A percentile compares a stretch with the other conserved stretches of the same genome.
phyloP scores from a whole-genome alignment of 1,140 invertebrate genomes.

The Kradibia gibbosae region DNA sequence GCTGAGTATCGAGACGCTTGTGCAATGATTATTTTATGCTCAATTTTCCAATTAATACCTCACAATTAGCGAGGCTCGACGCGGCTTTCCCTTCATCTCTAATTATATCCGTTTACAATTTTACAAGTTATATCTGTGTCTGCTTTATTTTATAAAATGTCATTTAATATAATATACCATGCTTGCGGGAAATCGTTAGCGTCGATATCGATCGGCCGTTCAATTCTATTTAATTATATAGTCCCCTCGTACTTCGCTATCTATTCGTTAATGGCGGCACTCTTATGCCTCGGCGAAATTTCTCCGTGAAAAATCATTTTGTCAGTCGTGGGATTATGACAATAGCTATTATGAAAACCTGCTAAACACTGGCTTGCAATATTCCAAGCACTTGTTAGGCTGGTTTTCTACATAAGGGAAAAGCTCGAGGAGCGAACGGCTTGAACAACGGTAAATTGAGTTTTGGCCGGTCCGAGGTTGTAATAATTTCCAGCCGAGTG shows the following conservation, averaged over 20 bases:
- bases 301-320: neutral
- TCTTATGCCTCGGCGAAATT: neutral
- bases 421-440: no score
- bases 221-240: neutral
- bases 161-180: neutral
- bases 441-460: no score
- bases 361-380: no score
- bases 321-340: neutral
- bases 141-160: neutral
- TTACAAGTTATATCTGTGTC: neutral
- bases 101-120: neutral
- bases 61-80: neutral
- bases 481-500: no score
- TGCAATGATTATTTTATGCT: neutral
- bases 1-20: no score
- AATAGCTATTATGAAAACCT: no score
- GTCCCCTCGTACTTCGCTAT: neutral
- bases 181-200: neutral
- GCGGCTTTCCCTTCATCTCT: neutral
- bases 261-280: neutral
- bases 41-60: neutral
- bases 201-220: neutral
- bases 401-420: no score
- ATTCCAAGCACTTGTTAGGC: no score
- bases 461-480: no score